Conservation (phyloP, 2,797 vertebrate species). For the Sandelia bainsii region DNA sequence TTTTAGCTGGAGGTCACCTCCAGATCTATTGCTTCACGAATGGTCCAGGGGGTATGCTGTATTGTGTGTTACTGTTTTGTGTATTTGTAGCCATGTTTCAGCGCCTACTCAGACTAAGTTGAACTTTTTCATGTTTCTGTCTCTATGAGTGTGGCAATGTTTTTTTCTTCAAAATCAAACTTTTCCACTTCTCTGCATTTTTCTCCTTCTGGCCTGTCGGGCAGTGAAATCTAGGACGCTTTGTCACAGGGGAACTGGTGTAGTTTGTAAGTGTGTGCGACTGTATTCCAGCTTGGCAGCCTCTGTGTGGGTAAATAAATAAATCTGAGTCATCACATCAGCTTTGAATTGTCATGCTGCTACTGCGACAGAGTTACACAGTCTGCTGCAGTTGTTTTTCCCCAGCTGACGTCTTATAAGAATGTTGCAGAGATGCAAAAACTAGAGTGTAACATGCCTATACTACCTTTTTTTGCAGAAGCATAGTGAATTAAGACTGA, state of each 20-base stretch:
- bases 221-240: slow-evolving; percentile 64
- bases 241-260: slow-evolving; percentile 55
- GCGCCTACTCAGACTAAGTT: slow-evolving; percentile 37
- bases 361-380: slow-evolving; percentile 22
- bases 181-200: slow-evolving; percentile 36
- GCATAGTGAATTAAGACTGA: slow-evolving; percentile 2
- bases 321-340: slow-evolving; percentile 58
- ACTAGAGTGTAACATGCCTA: slow-evolving; percentile 4
- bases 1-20: slow-evolving; percentile 46
- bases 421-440: slow-evolving; percentile 6
- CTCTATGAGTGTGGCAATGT: slow-evolving; percentile 27
- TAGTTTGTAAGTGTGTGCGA: slow-evolving; percentile 50
- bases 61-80: slow-evolving; percentile 42
- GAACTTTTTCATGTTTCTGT: slow-evolving; percentile 44
- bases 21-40: slow-evolving; percentile 37
- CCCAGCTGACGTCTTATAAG: slow-evolving; percentile 18
- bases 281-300: slow-evolving; percentile 58
- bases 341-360: slow-evolving; percentile 54
- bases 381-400: slow-evolving; percentile 36
- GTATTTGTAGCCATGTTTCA: slow-evolving; percentile 38
- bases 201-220: slow-evolving; percentile 29
- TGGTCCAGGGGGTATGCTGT: slow-evolving; percentile 48
- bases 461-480: slow-evolving; percentile 7
- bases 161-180: slow-evolving; percentile 57
- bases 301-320: slow-evolving; percentile 66